Percentiles rank a stretch among this genome's conserved stretches.
Conservation (phyloP, 2,888 invertebrate species). For the Xestobium rufovillosum region DNA sequence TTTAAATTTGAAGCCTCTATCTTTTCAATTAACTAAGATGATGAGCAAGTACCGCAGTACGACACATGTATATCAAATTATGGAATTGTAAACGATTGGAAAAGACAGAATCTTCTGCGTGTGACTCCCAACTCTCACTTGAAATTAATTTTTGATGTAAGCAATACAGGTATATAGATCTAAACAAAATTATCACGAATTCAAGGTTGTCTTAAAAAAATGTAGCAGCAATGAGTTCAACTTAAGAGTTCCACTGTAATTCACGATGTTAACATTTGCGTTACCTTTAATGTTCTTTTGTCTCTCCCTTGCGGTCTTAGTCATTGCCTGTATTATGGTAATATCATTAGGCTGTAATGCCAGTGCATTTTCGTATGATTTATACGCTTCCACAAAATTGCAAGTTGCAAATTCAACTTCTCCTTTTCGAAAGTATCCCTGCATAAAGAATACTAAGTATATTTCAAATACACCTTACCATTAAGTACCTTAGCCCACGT, state of each 20-base stretch:
- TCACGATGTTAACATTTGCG: slow-evolving; percentile 1
- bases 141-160: too few species aligned
- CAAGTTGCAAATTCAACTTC: slow-evolving; percentile 65
- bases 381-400: slow-evolving; percentile 58
- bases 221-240: too few species aligned
- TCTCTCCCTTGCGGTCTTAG: slow-evolving; percentile 51
- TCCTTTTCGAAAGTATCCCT: slow-evolving; percentile 67
- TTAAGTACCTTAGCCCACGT: slow-evolving; percentile 68
- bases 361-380: slow-evolving; percentile 61
- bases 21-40: too few species aligned
- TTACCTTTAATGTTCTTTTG: slow-evolving; percentile 56
- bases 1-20: too few species aligned
- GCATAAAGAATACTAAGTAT: slow-evolving; percentile 17
- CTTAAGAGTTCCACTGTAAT: too few species aligned
- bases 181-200: too few species aligned
- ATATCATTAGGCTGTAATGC: slow-evolving; percentile 60
- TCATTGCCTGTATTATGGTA: slow-evolving; percentile 55
- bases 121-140: too few species aligned
- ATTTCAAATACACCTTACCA: slow-evolving; percentile 6
- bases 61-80: too few species aligned
- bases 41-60: background rate
- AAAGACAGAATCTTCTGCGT: too few species aligned
- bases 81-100: too few species aligned
- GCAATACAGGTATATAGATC: too few species aligned
- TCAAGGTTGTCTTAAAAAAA: too few species aligned